phyloP scores from a whole-genome alignment of 2,888 invertebrate genomes.

The Glomeris marginata region DNA sequence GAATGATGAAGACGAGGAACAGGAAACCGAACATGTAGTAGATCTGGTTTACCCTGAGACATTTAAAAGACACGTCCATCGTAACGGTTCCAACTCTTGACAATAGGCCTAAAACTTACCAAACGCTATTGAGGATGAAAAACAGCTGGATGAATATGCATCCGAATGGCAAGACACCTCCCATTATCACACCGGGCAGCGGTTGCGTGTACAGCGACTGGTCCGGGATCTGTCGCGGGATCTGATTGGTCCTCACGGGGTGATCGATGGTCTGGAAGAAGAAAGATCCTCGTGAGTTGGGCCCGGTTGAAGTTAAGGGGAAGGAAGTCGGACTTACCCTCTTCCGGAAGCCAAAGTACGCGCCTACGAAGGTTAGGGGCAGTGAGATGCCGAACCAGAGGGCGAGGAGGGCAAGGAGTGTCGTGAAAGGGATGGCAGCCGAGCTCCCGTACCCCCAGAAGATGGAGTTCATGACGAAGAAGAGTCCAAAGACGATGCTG shows the following conservation, averaged over 20 bases:
- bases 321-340: constrained; percentile 45
- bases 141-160: constrained; percentile 98
- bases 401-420: constrained; percentile 78
- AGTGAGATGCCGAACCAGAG: constrained; percentile 98
- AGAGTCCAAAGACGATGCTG: constrained; percentile 88
- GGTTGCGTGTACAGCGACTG: constrained; percentile 93
- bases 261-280: constrained; percentile 70
- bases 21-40: constrained; percentile 99
- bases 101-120: constrained; percentile 48
- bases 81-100: not conserved
- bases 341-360: constrained; percentile 97
- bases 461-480: constrained; percentile 92
- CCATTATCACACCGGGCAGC: constrained; percentile 92
- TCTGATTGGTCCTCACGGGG: constrained; percentile 96
- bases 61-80: not conserved
- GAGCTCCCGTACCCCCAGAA: constrained; percentile 93
- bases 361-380: constrained; percentile 92
- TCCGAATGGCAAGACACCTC: constrained; percentile 95
- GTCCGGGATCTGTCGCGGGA: constrained; percentile 95
- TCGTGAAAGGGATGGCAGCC: constrained; percentile 93
- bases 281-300: not conserved
- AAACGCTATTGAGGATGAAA: constrained; percentile 96
- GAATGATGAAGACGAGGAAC: constrained; percentile 90
- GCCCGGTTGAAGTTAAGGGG: not conserved
- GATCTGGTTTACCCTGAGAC: constrained; percentile 63